A percentile compares a stretch with the other conserved stretches of the same genome.
phyloP scores from a whole-genome alignment of 2,888 invertebrate genomes.

The Cephus rjabovi region DNA sequence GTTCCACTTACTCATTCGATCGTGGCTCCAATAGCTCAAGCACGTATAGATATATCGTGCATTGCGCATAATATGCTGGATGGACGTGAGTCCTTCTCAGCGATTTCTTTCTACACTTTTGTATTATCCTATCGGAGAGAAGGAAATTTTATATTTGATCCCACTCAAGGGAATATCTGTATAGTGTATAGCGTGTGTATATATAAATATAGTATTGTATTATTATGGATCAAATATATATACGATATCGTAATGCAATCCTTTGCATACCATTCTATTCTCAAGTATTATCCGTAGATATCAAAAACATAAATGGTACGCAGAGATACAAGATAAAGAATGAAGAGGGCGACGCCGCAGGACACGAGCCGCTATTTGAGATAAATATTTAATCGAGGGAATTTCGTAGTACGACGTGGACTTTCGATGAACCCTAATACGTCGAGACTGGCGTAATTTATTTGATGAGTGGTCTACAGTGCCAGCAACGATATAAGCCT shows the following conservation, averaged over 20 bases:
- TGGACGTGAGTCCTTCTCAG: neutral
- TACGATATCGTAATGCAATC: too few species aligned
- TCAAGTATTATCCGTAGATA: neutral
- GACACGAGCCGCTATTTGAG: constrained; percentile 34
- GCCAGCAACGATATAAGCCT: constrained; percentile 27
- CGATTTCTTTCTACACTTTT: neutral
- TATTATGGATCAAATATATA: too few species aligned
- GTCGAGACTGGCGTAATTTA: constrained; percentile 42
- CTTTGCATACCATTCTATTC: neutral
- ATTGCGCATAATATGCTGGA: neutral
- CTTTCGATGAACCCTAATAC: constrained; percentile 43
- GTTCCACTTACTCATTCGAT: neutral
- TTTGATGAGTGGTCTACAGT: constrained; percentile 33
- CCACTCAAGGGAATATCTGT: too few species aligned
- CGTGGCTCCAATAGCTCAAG: neutral
- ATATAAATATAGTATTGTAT: too few species aligned
- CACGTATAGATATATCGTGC: neutral
- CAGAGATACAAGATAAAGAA: neutral
- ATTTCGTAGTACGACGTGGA: constrained; percentile 51
- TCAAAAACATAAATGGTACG: neutral
- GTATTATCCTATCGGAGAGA: too few species aligned
- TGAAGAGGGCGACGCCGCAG: constrained; percentile 2
- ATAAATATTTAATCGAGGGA: constrained; percentile 58
- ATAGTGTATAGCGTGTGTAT: too few species aligned
- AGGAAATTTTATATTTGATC: too few species aligned